A percentile compares a stretch with the other conserved stretches of the same genome.
Conservation (phyloP, 2,888 invertebrate species). For the Penaeus monodon region DNA sequence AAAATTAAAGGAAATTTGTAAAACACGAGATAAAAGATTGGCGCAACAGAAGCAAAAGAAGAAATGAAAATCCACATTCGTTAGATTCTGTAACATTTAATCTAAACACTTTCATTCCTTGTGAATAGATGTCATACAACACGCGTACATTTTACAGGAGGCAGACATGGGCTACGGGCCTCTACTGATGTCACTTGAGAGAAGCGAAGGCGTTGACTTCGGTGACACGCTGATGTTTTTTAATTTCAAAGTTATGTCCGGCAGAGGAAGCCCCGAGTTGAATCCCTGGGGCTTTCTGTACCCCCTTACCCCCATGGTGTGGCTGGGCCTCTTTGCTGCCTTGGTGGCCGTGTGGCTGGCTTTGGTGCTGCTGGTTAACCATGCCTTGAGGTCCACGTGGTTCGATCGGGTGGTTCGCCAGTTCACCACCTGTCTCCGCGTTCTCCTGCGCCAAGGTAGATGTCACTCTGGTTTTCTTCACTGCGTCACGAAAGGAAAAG, state of each 20-base stretch:
- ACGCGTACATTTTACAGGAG: constrained; percentile 17
- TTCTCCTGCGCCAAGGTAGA: constrained; percentile 38
- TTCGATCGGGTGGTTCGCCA: background rate
- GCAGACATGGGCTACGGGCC: constrained; percentile 42
- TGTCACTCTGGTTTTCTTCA: background rate
- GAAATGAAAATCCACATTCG: too few relatives aligned
- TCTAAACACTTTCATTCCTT: background rate
- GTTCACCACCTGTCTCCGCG: constrained; percentile 10
- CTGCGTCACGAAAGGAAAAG: too few relatives aligned
- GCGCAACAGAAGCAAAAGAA: too few relatives aligned
- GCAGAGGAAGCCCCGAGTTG: constrained; percentile 37
- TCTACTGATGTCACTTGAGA: constrained; percentile 20
- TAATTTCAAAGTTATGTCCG: constrained; percentile 25
- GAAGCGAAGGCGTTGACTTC: constrained; percentile 37
- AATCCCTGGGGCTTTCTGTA: constrained; percentile 51
- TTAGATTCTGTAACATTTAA: background rate
- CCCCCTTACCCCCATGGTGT: constrained; percentile 32
- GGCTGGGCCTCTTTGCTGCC: constrained; percentile 18
- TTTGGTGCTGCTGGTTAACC: background rate
- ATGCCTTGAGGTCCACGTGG: background rate
- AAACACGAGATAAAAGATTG: too few relatives aligned
- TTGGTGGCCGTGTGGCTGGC: constrained; percentile 15
- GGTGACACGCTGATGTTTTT: constrained; percentile 30
- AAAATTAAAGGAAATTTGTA: too few relatives aligned
- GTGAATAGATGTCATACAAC: background rate